Evolutionary conservation across 2,797 vertebrate species (phyloP), one percentile per base, ranked within the genome.

Genomic region (Rhyacichthys aspro): DNA sequence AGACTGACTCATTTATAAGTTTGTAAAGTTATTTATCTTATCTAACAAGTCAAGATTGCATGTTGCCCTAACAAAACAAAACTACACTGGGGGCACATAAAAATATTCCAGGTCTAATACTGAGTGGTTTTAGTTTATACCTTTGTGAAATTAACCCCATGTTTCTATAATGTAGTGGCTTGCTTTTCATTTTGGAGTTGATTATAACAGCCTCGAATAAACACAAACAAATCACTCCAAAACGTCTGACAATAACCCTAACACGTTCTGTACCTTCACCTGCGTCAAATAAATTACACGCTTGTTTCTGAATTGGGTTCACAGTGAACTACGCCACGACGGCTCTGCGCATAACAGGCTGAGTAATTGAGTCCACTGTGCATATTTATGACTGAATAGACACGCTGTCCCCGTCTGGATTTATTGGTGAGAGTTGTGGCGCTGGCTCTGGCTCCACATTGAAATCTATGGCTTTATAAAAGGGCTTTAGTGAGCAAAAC

Each of bases 351-450:
- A 75, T 67, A 74, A 70, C 83, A 79, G 45, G 9, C 70, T 67
- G 67, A 83, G 82, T 81, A 82, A 90, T 81, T 84, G 78, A 83
- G 84, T 84, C 66, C 59, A 71, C 72, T 48, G 59, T 86, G 81
- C 81, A 89, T 88, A 90, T 89, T 89, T 89, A 90, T 84, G 82
- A 83, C 70, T 72, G 79, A 85, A 82, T 59, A 83, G 79, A 78
- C 70, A 66, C 62, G 63, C 64, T 79, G 80, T 79, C 70, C 15
- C 60, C 47, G 39, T 28, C 17, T 44, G 67, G 71, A 89, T 88
- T 85, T 89, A 89, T 80, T 50, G 55, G 54, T 34, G 54, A 78
- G 84, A 79, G 75, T 63, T 81, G 74, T 75, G 59, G 74, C 70
- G 85, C 82, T 82, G 77, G 79, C 68, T 1, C 48, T 49, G 71